Evolutionary conservation across 2,113 vertebrate species (phyloP).

Genomic region (Gavialis gangeticus): DNA sequence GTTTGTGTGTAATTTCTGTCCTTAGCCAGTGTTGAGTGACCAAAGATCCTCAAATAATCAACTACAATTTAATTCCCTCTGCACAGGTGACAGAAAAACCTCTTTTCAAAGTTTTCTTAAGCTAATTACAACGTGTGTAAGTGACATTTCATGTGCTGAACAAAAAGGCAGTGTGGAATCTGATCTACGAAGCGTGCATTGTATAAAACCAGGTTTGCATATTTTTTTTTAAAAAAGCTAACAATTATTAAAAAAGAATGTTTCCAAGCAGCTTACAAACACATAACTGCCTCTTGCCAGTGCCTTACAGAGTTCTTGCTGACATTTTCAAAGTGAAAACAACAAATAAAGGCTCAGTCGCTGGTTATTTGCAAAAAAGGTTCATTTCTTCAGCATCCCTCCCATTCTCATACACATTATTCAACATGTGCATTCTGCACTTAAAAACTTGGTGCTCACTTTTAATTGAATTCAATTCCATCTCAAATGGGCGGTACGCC

Average conservation of each 20-base stretch:
- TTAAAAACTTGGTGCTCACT: slow-evolving; percentile 28
- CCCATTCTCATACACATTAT: slow-evolving; percentile 12
- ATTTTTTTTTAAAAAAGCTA: slow-evolving; percentile 38
- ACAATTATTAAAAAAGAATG: slow-evolving; percentile 27
- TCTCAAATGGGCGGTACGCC: not conserved
- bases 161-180: rapidly evolving
- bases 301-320: slow-evolving; percentile 43
- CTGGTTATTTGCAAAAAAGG: slow-evolving; percentile 31
- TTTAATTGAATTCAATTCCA: not conserved
- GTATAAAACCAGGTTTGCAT: slow-evolving; percentile 27
- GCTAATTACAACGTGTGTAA: not conserved
- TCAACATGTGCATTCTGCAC: not conserved
- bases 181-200: not conserved
- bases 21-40: not conserved
- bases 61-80: not conserved
- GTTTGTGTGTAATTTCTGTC: too few relatives aligned
- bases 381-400: slow-evolving; percentile 27
- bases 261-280: slow-evolving; percentile 61
- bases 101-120: slow-evolving; percentile 5
- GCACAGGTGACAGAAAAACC: not conserved
- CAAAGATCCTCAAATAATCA: not conserved
- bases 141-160: not conserved
- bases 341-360: slow-evolving; percentile 35
- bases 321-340: slow-evolving; percentile 60
- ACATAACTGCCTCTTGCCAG: slow-evolving; percentile 48